These are phyloP conservation scores for Heliconius cydno DNA, from an alignment of 2,888 invertebrate genomes.

Conservation along the genomic window DNA sequence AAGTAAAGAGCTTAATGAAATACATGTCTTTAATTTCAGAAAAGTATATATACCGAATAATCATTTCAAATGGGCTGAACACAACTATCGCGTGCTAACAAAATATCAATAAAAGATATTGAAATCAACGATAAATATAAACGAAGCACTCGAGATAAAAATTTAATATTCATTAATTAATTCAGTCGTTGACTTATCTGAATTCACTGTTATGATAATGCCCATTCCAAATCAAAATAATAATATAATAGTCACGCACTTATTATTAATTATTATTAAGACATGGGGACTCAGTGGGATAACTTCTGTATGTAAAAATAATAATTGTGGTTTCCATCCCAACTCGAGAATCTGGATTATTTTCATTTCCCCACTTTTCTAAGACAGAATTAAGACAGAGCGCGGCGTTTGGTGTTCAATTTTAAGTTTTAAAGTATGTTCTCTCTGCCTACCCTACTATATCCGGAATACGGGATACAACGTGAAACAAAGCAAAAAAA, in stretches of 20 bases:
- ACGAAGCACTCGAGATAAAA: background rate
- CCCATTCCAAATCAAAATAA: background rate
- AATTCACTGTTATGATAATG: constrained; percentile 1
- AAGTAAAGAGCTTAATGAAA: too few species aligned
- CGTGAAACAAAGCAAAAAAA: background rate
- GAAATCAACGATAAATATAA: background rate
- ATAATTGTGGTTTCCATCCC: background rate
- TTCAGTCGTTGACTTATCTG: background rate
- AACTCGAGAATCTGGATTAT: background rate
- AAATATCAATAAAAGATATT: background rate
- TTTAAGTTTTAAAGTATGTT: too few species aligned
- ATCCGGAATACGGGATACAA: background rate
- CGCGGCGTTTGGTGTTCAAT: background rate
- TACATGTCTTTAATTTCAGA: too few species aligned
- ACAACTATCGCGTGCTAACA: background rate
- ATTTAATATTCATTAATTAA: background rate
- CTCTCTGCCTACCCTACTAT: background rate
- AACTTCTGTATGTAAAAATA: background rate
- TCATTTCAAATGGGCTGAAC: background rate
- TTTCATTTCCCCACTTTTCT: background rate
- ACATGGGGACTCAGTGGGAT: background rate
- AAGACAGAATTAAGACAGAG: too few species aligned
- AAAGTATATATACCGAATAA: background rate
- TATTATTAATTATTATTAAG: too few species aligned
- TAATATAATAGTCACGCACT: background rate